Evolutionary conservation across 2,113 vertebrate species (phyloP).

Genomic region (Theristicus caerulescens): DNA sequence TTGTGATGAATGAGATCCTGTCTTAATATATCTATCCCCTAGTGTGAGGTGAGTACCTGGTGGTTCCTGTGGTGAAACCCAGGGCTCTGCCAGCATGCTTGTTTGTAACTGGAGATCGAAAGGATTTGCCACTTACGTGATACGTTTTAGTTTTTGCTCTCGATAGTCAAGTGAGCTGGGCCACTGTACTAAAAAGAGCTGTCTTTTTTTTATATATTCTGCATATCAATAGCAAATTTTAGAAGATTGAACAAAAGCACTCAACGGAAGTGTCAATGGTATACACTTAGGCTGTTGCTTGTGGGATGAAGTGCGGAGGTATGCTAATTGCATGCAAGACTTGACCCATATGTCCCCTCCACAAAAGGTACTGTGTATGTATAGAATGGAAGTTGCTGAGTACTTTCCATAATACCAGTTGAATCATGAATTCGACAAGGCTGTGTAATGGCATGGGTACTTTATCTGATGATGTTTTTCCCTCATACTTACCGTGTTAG

Average conservation of each 20-base stretch:
- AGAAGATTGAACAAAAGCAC: not conserved
- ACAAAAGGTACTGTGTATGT: rapidly evolving
- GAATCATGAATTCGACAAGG: not conserved
- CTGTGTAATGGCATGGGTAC: rapidly evolving
- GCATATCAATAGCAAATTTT: not conserved
- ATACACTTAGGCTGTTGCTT: not conserved
- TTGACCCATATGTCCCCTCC: not conserved
- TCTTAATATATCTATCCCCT: not conserved
- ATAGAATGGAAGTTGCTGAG: rapidly evolving
- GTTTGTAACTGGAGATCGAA: not conserved
- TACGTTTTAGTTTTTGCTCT: not conserved
- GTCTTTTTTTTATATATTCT: not conserved
- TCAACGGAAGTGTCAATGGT: rapidly evolving
- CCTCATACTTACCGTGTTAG: rapidly evolving
- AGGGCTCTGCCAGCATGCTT: not conserved
- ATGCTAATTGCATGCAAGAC: rapidly evolving
- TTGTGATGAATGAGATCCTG: not conserved
- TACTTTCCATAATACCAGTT: rapidly evolving
- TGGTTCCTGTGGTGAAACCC: not conserved
- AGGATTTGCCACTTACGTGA: not conserved
- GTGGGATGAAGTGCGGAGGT: not conserved
- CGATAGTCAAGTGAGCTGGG: rapidly evolving
- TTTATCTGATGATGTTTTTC: not conserved
- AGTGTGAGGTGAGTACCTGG: not conserved
- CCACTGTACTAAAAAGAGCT: not conserved